phyloP scores from a whole-genome alignment of 2,888 invertebrate species.

The Matsumyia berberina region DNA sequence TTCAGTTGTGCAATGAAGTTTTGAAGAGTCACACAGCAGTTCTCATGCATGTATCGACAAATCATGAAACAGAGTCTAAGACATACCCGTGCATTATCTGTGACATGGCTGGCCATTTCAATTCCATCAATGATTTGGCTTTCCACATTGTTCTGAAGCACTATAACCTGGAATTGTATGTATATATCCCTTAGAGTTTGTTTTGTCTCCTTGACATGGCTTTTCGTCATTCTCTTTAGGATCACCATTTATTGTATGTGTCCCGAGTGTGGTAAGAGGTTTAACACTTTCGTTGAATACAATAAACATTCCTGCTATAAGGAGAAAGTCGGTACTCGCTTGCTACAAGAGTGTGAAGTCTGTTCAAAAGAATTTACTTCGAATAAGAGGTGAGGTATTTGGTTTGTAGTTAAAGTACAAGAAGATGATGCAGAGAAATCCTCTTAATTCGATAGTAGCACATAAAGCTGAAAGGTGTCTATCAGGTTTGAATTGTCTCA shows the following conservation, averaged over 20 bases:
- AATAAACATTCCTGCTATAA: slow-evolving; percentile 83
- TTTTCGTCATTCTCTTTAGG: slow-evolving; percentile 13
- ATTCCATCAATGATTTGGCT: slow-evolving; percentile 78
- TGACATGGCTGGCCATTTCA: slow-evolving; percentile 74
- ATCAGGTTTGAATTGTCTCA: too few relatives aligned
- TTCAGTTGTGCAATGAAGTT: slow-evolving; percentile 62
- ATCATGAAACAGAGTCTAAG: slow-evolving; percentile 51
- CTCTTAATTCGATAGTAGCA: too few relatives aligned
- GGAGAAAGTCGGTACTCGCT: slow-evolving; percentile 78
- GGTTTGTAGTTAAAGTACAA: neutral
- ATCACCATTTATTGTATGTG: slow-evolving; percentile 79
- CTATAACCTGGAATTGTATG: slow-evolving; percentile 78
- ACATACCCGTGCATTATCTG: slow-evolving; percentile 79
- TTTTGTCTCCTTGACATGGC: slow-evolving; percentile 16
- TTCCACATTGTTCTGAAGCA: slow-evolving; percentile 81
- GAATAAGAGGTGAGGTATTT: slow-evolving; percentile 80
- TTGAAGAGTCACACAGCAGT: slow-evolving; percentile 59
- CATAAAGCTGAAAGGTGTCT: too few relatives aligned
- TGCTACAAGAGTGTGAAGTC: slow-evolving; percentile 78
- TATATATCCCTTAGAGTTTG: neutral
- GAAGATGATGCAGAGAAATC: too few relatives aligned
- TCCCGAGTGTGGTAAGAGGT: slow-evolving; percentile 80
- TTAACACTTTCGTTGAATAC: slow-evolving; percentile 80
- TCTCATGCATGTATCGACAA: slow-evolving; percentile 48
- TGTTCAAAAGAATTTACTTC: slow-evolving; percentile 81